These are phyloP conservation scores for Yoshiicerus persimilis DNA, from an alignment of 1,140 invertebrate species.

Conservation along the genomic window DNA sequence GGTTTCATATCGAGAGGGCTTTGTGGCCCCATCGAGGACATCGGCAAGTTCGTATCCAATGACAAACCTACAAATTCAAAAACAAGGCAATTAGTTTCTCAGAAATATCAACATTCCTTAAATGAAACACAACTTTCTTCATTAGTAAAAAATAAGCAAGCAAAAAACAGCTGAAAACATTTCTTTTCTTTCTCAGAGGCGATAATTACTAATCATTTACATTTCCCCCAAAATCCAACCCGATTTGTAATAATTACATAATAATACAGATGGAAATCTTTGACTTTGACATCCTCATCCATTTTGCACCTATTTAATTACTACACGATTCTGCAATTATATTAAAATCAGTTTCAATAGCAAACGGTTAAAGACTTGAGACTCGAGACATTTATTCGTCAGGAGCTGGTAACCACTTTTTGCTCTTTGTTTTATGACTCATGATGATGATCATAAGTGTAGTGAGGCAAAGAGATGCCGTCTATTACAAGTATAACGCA, in stretches of 20 bases:
- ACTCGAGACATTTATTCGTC: neutral
- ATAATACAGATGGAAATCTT: too few relatives aligned
- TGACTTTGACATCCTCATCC: too few relatives aligned
- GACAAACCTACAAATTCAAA: constrained; percentile 61
- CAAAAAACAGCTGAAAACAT: neutral
- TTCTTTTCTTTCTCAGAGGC: too few relatives aligned
- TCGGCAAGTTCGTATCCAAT: constrained; percentile 67
- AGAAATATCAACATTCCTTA: neutral
- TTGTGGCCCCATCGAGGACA: constrained; percentile 65
- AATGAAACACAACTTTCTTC: neutral
- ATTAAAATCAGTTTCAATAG: neutral
- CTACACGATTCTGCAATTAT: neutral
- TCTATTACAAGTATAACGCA: neutral
- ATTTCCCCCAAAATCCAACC: too few relatives aligned
- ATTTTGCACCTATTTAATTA: too few relatives aligned
- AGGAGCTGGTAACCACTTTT: neutral
- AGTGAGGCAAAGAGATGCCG: neutral
- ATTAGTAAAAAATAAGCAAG: neutral
- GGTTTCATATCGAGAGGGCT: constrained; percentile 82
- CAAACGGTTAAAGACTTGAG: too few relatives aligned
- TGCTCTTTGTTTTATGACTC: neutral
- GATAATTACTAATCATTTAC: too few relatives aligned
- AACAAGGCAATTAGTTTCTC: neutral
- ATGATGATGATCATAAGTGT: neutral
- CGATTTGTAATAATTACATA: too few relatives aligned